Evolutionary conservation across 2,797 vertebrate genomes (phyloP).

Genomic region (Kryptopterus vitreolus): DNA sequence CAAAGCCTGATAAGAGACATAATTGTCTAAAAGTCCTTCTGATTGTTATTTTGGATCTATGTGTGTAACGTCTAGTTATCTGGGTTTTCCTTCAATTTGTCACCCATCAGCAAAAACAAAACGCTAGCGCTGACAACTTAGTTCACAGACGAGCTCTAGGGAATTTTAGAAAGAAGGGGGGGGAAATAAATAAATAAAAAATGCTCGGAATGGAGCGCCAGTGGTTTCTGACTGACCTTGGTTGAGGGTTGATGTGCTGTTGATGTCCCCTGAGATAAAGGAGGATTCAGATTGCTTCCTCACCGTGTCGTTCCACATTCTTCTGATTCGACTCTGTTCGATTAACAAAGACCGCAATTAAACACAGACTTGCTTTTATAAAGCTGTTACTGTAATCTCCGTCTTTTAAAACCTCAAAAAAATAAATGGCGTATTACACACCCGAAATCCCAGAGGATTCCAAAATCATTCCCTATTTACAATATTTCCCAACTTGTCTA

Average conservation of each 20-base stretch:
- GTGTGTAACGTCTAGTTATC: neutral
- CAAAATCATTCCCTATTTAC: neutral
- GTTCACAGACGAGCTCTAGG: neutral
- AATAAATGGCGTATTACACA: neutral
- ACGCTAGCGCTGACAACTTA: neutral
- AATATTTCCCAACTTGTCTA: neutral
- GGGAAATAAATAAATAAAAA: too few species aligned
- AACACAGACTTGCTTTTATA: constrained; percentile 19
- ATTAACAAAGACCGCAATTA: constrained; percentile 73
- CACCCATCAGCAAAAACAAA: neutral
- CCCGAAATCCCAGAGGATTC: neutral
- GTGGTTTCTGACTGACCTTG: constrained; percentile 89
- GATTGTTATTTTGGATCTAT: neutral
- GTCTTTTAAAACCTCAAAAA: neutral
- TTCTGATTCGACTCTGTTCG: constrained; percentile 97
- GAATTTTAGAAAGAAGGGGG: too few species aligned
- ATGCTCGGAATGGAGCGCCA: constrained; percentile 15
- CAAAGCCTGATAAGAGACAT: too few species aligned
- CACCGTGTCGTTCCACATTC: constrained; percentile 99
- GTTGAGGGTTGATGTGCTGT: constrained; percentile 99
- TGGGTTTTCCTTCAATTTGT: constrained; percentile 5
- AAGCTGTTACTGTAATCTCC: neutral
- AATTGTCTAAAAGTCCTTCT: too few species aligned
- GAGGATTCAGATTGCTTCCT: constrained; percentile 99
- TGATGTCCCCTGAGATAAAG: constrained; percentile 99